Conservation (phyloP, 2,113 vertebrate species). For the Anguilla rostrata region DNA sequence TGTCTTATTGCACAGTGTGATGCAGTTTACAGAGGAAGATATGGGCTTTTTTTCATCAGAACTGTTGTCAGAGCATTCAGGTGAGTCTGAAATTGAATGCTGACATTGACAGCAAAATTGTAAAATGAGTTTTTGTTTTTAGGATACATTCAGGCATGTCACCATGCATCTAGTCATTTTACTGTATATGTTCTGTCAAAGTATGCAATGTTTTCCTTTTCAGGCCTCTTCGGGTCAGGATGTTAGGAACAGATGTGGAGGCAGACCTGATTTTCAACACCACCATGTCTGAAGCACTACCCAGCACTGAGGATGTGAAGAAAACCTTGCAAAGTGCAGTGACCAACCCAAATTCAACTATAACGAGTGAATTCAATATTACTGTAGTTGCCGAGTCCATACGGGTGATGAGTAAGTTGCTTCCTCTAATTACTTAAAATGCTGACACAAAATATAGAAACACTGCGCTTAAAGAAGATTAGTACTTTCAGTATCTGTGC, state of each 20-base stretch:
- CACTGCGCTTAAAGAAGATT: too few relatives aligned
- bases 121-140: too few relatives aligned
- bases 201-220: neutral
- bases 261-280: neutral
- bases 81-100: neutral
- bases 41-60: neutral
- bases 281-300: neutral
- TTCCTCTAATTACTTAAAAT: neutral
- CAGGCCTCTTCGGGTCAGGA: neutral
- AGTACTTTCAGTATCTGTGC: too few relatives aligned
- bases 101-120: too few relatives aligned
- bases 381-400: neutral
- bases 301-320: neutral
- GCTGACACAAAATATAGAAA: too few relatives aligned
- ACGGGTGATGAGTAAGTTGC: neutral
- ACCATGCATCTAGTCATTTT: too few relatives aligned
- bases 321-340: neutral
- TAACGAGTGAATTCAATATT: neutral
- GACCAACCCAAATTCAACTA: neutral
- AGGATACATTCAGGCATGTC: too few relatives aligned
- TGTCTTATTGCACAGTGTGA: neutral
- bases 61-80: neutral
- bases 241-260: neutral
- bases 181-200: too few relatives aligned
- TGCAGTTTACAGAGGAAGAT: neutral